Percentiles rank a stretch among this genome's conserved stretches.
phyloP scores from a whole-genome alignment of 2,113 vertebrate genomes.

The Phalacrocorax brasilianus region DNA sequence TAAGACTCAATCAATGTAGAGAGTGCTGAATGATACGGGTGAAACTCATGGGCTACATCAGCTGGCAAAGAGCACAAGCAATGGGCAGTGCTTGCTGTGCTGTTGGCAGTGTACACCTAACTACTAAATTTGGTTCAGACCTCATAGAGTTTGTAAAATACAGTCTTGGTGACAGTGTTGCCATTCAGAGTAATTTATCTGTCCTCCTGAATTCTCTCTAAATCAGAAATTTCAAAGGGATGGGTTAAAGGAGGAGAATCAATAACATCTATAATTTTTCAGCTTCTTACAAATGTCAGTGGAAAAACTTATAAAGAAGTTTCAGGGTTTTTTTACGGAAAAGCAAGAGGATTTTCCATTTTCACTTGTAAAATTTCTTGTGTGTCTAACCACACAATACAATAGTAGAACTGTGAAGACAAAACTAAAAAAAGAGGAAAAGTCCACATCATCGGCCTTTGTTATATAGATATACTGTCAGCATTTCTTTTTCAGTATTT shows the following conservation, averaged over 20 bases:
- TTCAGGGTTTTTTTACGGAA: background rate
- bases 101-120: background rate
- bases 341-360: background rate
- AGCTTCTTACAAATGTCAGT: background rate
- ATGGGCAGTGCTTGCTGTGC: background rate
- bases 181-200: background rate
- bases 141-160: background rate
- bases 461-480: background rate
- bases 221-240: background rate
- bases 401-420: conserved; percentile 8
- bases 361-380: background rate
- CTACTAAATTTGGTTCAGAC: background rate
- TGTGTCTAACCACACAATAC: background rate
- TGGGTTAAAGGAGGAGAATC: background rate
- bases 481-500: conserved; percentile 31
- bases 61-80: background rate
- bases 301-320: background rate
- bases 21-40: background rate
- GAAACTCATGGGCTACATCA: background rate
- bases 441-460: background rate
- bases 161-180: background rate
- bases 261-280: background rate
- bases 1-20: background rate
- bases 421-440: background rate
- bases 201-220: background rate